Percentiles rank a stretch among this genome's conserved stretches.
phyloP scores from a whole-genome alignment of 1,140 invertebrate species.

The Panagrolaimus sp. region DNA sequence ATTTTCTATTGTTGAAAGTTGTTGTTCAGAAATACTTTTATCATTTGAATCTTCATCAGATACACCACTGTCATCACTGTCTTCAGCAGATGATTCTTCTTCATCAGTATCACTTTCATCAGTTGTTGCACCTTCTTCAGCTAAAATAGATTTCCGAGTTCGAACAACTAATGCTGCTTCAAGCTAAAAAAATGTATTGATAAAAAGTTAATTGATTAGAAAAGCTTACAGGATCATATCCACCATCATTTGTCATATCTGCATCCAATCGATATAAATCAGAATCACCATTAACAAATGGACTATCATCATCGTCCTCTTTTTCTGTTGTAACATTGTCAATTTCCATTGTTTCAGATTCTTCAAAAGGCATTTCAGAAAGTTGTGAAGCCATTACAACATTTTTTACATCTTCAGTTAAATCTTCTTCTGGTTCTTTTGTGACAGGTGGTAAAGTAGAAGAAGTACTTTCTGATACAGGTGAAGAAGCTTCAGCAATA shows the following conservation, averaged over 20 bases:
- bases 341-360: not conserved
- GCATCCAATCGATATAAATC: not conserved
- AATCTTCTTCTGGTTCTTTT: too few species aligned
- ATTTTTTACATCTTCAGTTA: not conserved
- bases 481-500: not conserved
- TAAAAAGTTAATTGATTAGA: not conserved
- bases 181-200: not conserved
- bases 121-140: not conserved
- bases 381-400: too few species aligned
- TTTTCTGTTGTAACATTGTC: not conserved
- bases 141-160: not conserved
- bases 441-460: too few species aligned
- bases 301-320: not conserved
- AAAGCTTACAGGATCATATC: not conserved
- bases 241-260: not conserved
- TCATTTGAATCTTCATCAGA: not conserved
- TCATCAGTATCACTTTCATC: constrained; percentile 17
- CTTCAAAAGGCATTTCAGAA: not conserved
- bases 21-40: too few species aligned
- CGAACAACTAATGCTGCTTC: not conserved
- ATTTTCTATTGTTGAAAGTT: too few species aligned
- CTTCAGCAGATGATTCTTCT: constrained; percentile 13
- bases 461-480: too few species aligned
- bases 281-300: not conserved
- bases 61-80: constrained; percentile 16